phyloP scores from a whole-genome alignment of 2,113 vertebrate species.

The Bos taurus region ARS-UCD2.0 NC_037334.1:101946001-101946500 shows the following conservation, averaged over 20 bases:
- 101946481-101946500: neutral
- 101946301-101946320: slow-evolving; percentile 20
- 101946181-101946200: neutral
- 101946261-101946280: neutral
- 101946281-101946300: slow-evolving; percentile 12
- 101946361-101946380: neutral
- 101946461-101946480: neutral
- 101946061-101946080: neutral
- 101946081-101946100: neutral
- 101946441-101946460: neutral
- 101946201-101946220: neutral
- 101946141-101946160: slow-evolving; percentile 1
- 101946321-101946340: neutral
- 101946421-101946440: slow-evolving; percentile 10
- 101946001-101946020: neutral
- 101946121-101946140: neutral
- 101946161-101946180: neutral
- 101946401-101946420: neutral
- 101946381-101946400: neutral
- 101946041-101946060: neutral
- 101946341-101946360: neutral
- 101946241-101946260: neutral
- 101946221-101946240: neutral
- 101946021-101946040: neutral
- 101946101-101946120: neutral